phyloP scores from a whole-genome alignment of 2,888 invertebrate genomes.

The Drosophila koepferae region DNA sequence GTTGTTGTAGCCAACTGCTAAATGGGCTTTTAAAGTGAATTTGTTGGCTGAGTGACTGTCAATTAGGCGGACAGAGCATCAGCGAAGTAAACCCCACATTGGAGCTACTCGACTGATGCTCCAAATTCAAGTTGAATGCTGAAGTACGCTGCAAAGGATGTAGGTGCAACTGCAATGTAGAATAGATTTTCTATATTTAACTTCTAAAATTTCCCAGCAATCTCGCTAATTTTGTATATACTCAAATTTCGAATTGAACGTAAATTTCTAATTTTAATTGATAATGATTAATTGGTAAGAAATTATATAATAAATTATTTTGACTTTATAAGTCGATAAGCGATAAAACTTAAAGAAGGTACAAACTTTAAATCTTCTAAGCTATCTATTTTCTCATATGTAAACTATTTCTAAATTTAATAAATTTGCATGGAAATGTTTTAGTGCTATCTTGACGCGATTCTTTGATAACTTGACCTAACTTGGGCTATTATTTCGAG shows the following conservation, averaged over 20 bases:
- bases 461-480: neutral
- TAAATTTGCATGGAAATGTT: neutral
- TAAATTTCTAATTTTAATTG: too few relatives aligned
- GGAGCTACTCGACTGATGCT: neutral
- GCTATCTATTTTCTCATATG: too few relatives aligned
- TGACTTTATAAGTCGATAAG: too few relatives aligned
- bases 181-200: neutral
- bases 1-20: conserved; percentile 21
- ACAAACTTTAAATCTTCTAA: too few relatives aligned
- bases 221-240: neutral
- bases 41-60: conserved; percentile 50
- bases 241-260: too few relatives aligned
- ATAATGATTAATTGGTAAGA: too few relatives aligned
- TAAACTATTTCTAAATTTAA: too few relatives aligned
- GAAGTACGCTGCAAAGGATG: neutral
- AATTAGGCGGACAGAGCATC: conserved; percentile 3
- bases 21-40: conserved; percentile 52
- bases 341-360: neutral
- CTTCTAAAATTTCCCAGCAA: neutral
- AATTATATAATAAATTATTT: too few relatives aligned
- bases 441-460: neutral
- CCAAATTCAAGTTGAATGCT: neutral
- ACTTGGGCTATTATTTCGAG: neutral
- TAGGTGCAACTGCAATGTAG: neutral
- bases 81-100: too few relatives aligned